phyloP scores from a whole-genome alignment of 2,113 vertebrate genomes.

The Corydoras maculifer region DNA sequence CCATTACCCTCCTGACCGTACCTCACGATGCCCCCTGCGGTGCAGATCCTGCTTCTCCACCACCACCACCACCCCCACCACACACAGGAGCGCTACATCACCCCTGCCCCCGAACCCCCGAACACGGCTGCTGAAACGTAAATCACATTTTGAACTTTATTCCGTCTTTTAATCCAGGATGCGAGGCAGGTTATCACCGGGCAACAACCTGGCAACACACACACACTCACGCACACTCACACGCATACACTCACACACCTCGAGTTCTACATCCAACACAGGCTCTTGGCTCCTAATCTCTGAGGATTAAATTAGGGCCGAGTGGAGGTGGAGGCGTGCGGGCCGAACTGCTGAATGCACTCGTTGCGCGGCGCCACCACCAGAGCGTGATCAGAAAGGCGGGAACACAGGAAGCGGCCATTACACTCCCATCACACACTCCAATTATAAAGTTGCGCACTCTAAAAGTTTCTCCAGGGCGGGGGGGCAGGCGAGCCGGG shows the following conservation, averaged over 20 bases:
- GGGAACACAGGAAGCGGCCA: slow-evolving; percentile 9
- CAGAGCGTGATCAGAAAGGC: slow-evolving; percentile 1
- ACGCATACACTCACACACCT: not conserved
- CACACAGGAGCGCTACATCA: too few relatives aligned
- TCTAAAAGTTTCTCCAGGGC: slow-evolving; percentile 5
- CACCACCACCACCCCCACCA: too few relatives aligned
- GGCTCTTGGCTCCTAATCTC: slow-evolving; percentile 47
- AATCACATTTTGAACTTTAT: too few relatives aligned
- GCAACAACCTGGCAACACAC: too few relatives aligned
- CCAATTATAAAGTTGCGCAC: slow-evolving; percentile 25
- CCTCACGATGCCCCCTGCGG: too few relatives aligned
- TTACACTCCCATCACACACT: slow-evolving; percentile 7
- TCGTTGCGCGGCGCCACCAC: slow-evolving; percentile 34
- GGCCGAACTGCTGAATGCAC: not conserved
- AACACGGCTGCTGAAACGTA: too few relatives aligned
- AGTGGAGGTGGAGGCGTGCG: not conserved
- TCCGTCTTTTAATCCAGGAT: too few relatives aligned
- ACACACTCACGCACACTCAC: not conserved
- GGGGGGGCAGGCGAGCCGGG: not conserved
- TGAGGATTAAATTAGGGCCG: slow-evolving; percentile 59
- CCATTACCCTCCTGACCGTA: too few relatives aligned
- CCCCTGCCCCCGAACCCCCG: too few relatives aligned
- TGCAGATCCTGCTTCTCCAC: too few relatives aligned
- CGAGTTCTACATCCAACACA: slow-evolving; percentile 4
- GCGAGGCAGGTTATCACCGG: too few relatives aligned